These are phyloP conservation scores for Cephus cinctus DNA, from an alignment of 1,140 invertebrate species.

Conservation along the genomic window DNA sequence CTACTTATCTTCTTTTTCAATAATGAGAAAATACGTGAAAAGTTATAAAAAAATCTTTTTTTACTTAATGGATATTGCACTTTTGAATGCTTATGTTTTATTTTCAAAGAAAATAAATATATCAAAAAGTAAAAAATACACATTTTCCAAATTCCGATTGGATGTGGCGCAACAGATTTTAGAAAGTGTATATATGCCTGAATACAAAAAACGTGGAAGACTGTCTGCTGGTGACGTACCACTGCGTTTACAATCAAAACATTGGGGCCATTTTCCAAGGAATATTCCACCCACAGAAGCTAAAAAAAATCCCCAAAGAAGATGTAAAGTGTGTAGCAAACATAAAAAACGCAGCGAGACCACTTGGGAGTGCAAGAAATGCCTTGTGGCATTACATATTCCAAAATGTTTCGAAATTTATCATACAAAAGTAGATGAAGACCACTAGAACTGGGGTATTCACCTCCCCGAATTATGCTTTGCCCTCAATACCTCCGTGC, in stretches of 20 bases:
- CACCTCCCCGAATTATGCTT: too few species aligned
- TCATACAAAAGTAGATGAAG: constrained; percentile 13
- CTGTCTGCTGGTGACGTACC: constrained; percentile 10
- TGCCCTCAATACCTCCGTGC: too few species aligned
- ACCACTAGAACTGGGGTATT: too few species aligned
- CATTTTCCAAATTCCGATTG: constrained; percentile 14
- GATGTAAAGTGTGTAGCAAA: constrained; percentile 16
- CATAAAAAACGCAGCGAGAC: constrained; percentile 18
- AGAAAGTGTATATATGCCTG: constrained; percentile 5
- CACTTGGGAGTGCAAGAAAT: too few species aligned
- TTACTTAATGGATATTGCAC: constrained; percentile 16
- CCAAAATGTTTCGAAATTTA: constrained; percentile 21
- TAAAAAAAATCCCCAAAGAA: constrained; percentile 11
- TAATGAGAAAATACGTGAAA: constrained; percentile 19
- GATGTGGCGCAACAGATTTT: constrained; percentile 13
- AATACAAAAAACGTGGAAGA: constrained; percentile 10
- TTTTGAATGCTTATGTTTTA: constrained; percentile 16
- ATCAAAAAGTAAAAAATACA: constrained; percentile 11
- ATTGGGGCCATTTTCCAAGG: constrained; percentile 12
- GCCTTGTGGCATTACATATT: constrained; percentile 14
- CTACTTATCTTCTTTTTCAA: constrained; percentile 12
- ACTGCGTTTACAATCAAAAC: constrained; percentile 10
- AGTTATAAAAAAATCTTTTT: constrained; percentile 19
- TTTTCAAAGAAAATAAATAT: constrained; percentile 8
- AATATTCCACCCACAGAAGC: constrained; percentile 14